Conservation (phyloP, 2,113 vertebrate species). For the Gymnobelideus leadbeateri region DNA sequence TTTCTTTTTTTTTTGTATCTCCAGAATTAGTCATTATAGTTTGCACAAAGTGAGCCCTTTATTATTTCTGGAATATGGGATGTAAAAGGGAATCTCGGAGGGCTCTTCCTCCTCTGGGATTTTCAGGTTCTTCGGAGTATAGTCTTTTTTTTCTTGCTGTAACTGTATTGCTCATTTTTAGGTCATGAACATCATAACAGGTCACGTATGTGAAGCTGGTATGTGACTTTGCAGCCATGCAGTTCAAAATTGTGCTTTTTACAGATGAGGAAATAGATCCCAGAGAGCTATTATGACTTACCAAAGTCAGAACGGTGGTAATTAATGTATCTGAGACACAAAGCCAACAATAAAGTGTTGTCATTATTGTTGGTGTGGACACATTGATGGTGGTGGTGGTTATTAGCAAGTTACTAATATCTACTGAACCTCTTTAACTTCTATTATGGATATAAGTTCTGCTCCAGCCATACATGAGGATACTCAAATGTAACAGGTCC, state of each 20-base stretch:
- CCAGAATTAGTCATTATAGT: not conserved
- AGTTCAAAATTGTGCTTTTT: not conserved
- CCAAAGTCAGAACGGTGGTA: not conserved
- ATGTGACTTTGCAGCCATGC: not conserved
- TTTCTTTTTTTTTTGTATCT: not conserved
- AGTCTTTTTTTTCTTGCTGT: not conserved
- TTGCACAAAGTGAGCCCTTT: not conserved
- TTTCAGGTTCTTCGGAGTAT: not conserved
- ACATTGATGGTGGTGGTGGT: too few relatives aligned
- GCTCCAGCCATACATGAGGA: not conserved
- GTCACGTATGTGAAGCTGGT: not conserved
- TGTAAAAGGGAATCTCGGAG: not conserved
- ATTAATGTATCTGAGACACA: not conserved
- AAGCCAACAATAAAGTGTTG: not conserved
- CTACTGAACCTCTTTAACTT: not conserved
- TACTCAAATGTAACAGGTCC: not conserved
- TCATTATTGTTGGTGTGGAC: not conserved
- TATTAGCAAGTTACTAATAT: not conserved
- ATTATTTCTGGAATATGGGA: not conserved
- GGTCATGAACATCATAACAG: not conserved
- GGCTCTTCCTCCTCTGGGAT: not conserved
- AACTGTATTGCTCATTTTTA: not conserved
- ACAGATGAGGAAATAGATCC: not conserved
- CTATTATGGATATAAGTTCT: not conserved
- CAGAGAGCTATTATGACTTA: not conserved